Evolutionary conservation across 2,113 vertebrate genomes (phyloP).

Genomic region (Phocoena phocoena): DNA sequence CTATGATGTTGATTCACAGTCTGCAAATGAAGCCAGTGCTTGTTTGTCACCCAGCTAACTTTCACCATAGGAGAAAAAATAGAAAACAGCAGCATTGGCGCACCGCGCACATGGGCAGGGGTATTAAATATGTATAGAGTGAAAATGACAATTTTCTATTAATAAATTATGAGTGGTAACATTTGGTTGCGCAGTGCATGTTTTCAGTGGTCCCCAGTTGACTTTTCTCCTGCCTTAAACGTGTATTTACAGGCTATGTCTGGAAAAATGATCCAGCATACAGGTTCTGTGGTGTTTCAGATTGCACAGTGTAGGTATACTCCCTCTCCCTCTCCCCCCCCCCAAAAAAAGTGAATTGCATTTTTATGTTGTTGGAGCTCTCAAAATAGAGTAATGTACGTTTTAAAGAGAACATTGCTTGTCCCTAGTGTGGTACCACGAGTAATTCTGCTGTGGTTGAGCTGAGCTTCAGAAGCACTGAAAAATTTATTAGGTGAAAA

Average conservation of each 20-base stretch:
- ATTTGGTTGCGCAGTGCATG: background rate
- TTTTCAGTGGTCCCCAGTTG: background rate
- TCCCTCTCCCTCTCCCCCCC: background rate
- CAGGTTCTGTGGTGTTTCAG: background rate
- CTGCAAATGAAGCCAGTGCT: background rate
- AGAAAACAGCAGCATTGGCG: background rate
- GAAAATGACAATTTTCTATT: slow-evolving; percentile 8
- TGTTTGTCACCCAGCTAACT: background rate
- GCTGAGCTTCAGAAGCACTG: slow-evolving; percentile 60
- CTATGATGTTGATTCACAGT: background rate
- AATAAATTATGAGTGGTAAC: slow-evolving; percentile 56
- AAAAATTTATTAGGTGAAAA: slow-evolving; percentile 73
- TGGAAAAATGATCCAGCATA: background rate
- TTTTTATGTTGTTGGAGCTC: slow-evolving; percentile 26
- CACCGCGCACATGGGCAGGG: background rate
- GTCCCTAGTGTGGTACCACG: slow-evolving; percentile 36
- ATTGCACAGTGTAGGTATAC: background rate
- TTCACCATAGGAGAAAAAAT: background rate
- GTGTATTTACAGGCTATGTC: background rate
- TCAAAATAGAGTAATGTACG: slow-evolving; percentile 3
- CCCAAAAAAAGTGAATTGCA: background rate
- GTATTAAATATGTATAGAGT: slow-evolving; percentile 33
- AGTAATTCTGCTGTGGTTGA: slow-evolving; percentile 59
- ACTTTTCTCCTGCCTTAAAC: background rate
- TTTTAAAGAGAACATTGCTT: slow-evolving; percentile 37